Evolutionary conservation across 2,888 invertebrate species (phyloP), one percentile per base, ranked within the genome.

Genomic region (Cantharis lateralis): DNA sequence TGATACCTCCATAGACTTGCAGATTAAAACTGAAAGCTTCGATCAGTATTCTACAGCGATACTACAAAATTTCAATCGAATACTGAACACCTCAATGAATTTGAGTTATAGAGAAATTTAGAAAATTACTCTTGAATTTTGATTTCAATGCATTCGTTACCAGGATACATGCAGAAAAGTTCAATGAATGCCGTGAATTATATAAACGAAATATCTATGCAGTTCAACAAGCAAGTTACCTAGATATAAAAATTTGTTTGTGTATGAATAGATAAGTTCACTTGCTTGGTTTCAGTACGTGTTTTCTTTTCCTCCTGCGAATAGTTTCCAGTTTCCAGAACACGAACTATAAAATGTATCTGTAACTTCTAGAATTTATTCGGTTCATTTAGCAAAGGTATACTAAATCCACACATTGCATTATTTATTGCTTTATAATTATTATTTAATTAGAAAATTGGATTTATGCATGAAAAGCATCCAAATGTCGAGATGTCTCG

Each of bases 41-140:
- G 79, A 81, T 82, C 81, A 81, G 82, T 82, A 82, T 82, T 82
- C 82, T 70, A 68, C 74, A 66, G 63, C 78, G 76, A 77, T 76
- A 70, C 79, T 77, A 68, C 74, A 76, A 80, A 79, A 79, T 76
- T 79, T 74, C 79, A 74, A 74, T 74, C 70, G 78, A 77, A 79
- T 79, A 79, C 77, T 70, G 77, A 79, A 79, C 78, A 80, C 80
- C 78, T 78, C 71, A 73, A 74, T 76, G 79, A 79, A 78, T 78
- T 70, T 74, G 75, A 79, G 71, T 74, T 73, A 74, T 72, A 75
- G 73, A 73, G 48, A 32, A 78, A 76, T 78, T 78, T 78, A 74
- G 75, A 76, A 78, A 78, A 80, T 80, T 78, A 74, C 76, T 72
- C 74, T 78, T 78, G 76, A 80, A 80, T 80, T 80, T 78, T 76